phyloP scores from a whole-genome alignment of 2,888 invertebrate genomes.

The Hirtodrosophila alboralis region DNA sequence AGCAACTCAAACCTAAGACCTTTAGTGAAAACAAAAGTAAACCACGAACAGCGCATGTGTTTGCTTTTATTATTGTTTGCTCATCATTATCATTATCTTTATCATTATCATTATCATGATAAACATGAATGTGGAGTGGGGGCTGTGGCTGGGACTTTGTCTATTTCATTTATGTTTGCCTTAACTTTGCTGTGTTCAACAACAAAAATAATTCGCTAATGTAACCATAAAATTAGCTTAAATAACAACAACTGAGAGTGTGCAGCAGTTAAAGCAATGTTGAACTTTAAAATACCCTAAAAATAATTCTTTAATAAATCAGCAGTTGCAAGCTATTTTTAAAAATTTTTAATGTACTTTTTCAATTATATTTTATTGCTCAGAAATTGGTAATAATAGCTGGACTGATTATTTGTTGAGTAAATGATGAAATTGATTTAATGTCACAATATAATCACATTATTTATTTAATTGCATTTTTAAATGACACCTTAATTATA shows the following conservation, averaged over 20 bases:
- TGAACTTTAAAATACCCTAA: neutral
- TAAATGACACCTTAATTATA: too few species aligned
- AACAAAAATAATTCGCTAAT: conserved; percentile 66
- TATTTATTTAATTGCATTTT: too few species aligned
- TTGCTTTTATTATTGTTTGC: conserved; percentile 54
- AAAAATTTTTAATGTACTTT: too few species aligned
- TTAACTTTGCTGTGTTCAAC: conserved; percentile 42
- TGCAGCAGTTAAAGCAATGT: too few species aligned
- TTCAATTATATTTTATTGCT: too few species aligned
- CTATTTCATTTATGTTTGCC: conserved; percentile 56
- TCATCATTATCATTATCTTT: conserved; percentile 24
- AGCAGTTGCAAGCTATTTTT: too few species aligned
- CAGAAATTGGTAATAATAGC: too few species aligned
- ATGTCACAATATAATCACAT: too few species aligned
- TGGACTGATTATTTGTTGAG: too few species aligned
- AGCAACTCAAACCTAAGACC: conserved; percentile 2
- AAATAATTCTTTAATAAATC: neutral
- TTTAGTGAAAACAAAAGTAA: conserved; percentile 35
- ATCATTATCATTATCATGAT: conserved; percentile 6
- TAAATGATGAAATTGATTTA: too few species aligned
- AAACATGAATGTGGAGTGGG: conserved; percentile 1
- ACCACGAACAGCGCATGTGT: conserved; percentile 54
- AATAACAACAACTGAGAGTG: conserved; percentile 24
- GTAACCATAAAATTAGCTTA: conserved; percentile 53
- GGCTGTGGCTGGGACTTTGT: conserved; percentile 14